Base-by-base conservation (phyloP, 2,888 invertebrate genomes). In the Chrysodeixis includens region DNA sequence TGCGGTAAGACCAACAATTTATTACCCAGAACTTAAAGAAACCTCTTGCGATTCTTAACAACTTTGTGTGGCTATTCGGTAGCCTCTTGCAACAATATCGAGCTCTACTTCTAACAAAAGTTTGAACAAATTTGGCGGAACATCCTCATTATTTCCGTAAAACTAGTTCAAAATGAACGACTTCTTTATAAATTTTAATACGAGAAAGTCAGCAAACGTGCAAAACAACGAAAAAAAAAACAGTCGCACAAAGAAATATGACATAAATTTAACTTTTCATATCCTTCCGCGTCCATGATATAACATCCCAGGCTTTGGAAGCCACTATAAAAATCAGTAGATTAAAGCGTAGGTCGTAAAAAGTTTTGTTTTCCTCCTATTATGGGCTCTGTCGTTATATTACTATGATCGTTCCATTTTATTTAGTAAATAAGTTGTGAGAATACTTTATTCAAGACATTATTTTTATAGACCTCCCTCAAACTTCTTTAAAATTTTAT, bases 251-350 rank as follows among this genome's bases (percentile, higher is more conserved):
- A 49, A 49, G 18, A 49, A 18, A 8, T 10, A 20, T 18, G 18
- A 52, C 14, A 6, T 14, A 26, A 22, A 52, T 52, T 49, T 44
- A 32, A 46, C 53, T 54, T 53, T 53, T 52, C 52, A 57, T 35
- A 60, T 16, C 46, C 18, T 49, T 18, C 46, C 35, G 46, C 22
- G 30, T 35, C 40, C 22, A 22, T 46, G 16, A 52, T 60, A 52
- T 32, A 56, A 53, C 32, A n/a, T 40, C 32, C 55, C 40, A 49
- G 51, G 16, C 60, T 55, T 55, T 58, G 66, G 56, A 59, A 65
- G 52, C 56, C 65, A 66, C 71, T 69, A 71, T 76, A 78, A 82
- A 74, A 74, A 67, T 72, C 53, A 69, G 52, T 32, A 60, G 54
- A 56, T 46, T 59, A 60, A 62, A 60, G 55, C 56, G 56, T 51